A percentile compares a stretch with the other conserved stretches of the same genome.
phyloP scores from a whole-genome alignment of 2,888 invertebrate genomes.

The Drosophila putrida region DNA sequence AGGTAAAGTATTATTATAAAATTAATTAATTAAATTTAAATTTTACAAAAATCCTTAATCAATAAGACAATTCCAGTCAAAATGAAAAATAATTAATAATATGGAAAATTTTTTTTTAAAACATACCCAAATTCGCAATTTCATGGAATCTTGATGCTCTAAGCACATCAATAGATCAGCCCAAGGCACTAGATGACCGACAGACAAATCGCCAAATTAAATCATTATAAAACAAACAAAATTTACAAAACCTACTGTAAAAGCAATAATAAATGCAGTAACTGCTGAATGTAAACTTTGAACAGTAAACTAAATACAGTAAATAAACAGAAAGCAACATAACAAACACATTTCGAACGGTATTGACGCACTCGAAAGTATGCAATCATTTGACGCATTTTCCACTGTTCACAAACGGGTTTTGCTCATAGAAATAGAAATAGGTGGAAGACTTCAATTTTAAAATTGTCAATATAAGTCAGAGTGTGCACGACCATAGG shows the following conservation, averaged over 20 bases:
- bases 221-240: constrained; percentile 12
- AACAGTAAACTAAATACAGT: constrained; percentile 8
- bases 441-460: neutral
- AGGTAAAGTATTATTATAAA: too few relatives aligned
- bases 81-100: neutral
- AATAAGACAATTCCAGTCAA: too few relatives aligned
- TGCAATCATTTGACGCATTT: constrained; percentile 56
- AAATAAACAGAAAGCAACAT: constrained; percentile 9
- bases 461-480: neutral
- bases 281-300: neutral
- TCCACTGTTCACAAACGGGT: constrained; percentile 24
- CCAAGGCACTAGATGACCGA: neutral
- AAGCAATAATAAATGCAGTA: constrained; percentile 9
- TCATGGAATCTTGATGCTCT: neutral
- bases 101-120: too few relatives aligned
- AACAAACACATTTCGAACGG: constrained; percentile 20
- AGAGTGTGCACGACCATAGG: neutral
- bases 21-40: too few relatives aligned
- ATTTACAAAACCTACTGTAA: constrained; percentile 10
- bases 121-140: too few relatives aligned
- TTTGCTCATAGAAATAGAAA: neutral
- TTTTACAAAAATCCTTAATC: too few relatives aligned
- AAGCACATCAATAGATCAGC: neutral
- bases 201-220: neutral
- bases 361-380: constrained; percentile 58